These are phyloP conservation scores for Hemibates koningsi DNA, from an alignment of 2,113 vertebrate genomes.

Conservation along the genomic window DNA sequence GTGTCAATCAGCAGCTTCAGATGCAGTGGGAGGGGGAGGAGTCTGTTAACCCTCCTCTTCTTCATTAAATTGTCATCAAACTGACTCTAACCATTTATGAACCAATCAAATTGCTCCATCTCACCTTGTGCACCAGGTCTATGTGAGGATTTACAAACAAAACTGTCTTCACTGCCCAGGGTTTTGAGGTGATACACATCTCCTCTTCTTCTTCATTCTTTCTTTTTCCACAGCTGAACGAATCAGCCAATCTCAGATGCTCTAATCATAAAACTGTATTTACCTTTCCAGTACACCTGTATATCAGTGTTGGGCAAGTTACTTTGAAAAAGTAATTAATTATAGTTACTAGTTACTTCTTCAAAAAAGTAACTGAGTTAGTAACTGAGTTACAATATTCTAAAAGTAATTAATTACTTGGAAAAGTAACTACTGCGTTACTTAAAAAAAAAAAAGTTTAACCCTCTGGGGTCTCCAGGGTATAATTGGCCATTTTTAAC, in stretches of 20 bases:
- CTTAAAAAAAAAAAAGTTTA: too few species aligned
- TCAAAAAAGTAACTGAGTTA: too few species aligned
- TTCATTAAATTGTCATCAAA: not conserved
- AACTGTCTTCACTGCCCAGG: not conserved
- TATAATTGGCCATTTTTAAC: too few species aligned
- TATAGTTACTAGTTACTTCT: too few species aligned
- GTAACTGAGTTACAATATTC: too few species aligned
- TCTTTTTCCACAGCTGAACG: not conserved
- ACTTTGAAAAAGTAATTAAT: too few species aligned
- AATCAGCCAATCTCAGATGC: not conserved
- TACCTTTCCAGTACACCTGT: not conserved
- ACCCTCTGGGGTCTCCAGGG: too few species aligned
- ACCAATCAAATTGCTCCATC: not conserved
- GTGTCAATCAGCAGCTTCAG: not conserved
- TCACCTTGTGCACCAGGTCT: not conserved
- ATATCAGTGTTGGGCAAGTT: not conserved
- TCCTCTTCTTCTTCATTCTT: not conserved
- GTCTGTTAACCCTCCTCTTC: not conserved
- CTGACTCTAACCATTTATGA: not conserved
- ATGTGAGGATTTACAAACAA: not conserved
- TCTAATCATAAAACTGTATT: not conserved
- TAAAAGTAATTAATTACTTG: too few species aligned
- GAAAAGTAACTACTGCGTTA: too few species aligned
- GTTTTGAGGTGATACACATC: not conserved
- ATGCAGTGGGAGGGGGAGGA: not conserved